Percentiles rank a stretch among this genome's conserved stretches.
These are phyloP conservation scores for Tetragonula clypearis DNA, from an alignment of 1,140 invertebrate genomes.

Conservation along the genomic window DNA sequence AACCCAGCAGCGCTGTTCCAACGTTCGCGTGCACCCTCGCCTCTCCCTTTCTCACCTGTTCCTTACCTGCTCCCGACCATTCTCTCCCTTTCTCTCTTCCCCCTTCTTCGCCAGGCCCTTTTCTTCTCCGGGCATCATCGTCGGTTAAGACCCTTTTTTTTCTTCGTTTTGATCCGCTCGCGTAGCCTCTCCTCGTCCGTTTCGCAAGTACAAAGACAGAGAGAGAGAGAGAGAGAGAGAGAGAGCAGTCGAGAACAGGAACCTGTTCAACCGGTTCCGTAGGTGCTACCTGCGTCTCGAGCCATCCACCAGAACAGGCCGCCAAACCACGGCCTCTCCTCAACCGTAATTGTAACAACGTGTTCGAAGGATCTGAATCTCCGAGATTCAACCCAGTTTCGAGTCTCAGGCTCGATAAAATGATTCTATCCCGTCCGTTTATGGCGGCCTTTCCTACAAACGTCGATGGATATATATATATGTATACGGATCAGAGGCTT, in stretches of 20 bases:
- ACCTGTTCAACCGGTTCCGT: slow-evolving; percentile 59
- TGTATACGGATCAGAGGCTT: no score
- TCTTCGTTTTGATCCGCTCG: background rate
- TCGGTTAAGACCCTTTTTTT: slow-evolving; percentile 55
- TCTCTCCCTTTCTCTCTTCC: slow-evolving; percentile 35
- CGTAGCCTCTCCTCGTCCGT: background rate
- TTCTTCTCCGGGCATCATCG: slow-evolving; percentile 38
- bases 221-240: no score
- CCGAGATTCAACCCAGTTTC: slow-evolving; percentile 49
- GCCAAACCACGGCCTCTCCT: background rate
- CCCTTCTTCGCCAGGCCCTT: background rate
- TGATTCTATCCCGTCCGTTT: background rate
- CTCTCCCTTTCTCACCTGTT: slow-evolving; percentile 1
- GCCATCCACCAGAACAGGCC: background rate
- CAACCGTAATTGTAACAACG: slow-evolving; percentile 34
- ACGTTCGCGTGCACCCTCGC: slow-evolving; percentile 50
- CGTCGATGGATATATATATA: no score
- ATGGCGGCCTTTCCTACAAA: no score
- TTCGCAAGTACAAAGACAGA: background rate
- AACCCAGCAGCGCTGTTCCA: slow-evolving; percentile 68
- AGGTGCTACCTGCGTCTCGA: slow-evolving; percentile 57
- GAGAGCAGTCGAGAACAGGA: slow-evolving; percentile 4
- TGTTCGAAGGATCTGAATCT: background rate
- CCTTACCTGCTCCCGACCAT: background rate
- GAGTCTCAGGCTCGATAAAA: background rate